These are phyloP conservation scores for Aphidius colemani DNA, from an alignment of 2,888 invertebrate genomes.

Conservation along the genomic window DNA sequence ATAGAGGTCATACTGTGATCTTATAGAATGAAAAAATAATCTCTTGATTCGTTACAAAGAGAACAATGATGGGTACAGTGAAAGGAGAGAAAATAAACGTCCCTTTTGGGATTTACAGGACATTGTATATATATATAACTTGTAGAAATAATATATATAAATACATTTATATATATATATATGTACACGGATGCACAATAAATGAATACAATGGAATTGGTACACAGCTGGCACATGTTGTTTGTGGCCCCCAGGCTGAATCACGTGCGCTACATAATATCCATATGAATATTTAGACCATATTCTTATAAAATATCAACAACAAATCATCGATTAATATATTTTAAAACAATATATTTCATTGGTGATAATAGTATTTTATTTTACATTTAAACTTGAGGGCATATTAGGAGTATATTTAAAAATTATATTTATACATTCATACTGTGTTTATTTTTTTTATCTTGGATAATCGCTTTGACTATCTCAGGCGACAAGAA, in stretches of 20 bases:
- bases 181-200: conserved; percentile 14
- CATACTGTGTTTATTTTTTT: no score
- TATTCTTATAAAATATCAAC: conserved; percentile 9
- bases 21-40: no score
- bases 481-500: no score
- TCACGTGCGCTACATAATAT: conserved; percentile 5
- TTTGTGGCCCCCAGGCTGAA: conserved; percentile 9
- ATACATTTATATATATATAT: conserved; percentile 1
- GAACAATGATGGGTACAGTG: no score
- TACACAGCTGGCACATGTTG: conserved; percentile 28
- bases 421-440: no score
- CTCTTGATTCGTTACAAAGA: no score
- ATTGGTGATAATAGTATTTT: no score
- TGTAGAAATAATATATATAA: background rate
- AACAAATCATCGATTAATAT: conserved; percentile 13
- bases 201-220: conserved; percentile 29
- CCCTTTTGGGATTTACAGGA: background rate
- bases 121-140: conserved; percentile 11
- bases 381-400: no score
- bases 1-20: no score
- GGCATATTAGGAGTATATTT: no score
- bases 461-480: no score
- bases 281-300: conserved; percentile 16
- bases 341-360: background rate
- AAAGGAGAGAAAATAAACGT: background rate